Evolutionary conservation across 2,888 invertebrate species (phyloP), one percentile per base, ranked within the genome.

Genomic region (Resseliella maxima): DNA sequence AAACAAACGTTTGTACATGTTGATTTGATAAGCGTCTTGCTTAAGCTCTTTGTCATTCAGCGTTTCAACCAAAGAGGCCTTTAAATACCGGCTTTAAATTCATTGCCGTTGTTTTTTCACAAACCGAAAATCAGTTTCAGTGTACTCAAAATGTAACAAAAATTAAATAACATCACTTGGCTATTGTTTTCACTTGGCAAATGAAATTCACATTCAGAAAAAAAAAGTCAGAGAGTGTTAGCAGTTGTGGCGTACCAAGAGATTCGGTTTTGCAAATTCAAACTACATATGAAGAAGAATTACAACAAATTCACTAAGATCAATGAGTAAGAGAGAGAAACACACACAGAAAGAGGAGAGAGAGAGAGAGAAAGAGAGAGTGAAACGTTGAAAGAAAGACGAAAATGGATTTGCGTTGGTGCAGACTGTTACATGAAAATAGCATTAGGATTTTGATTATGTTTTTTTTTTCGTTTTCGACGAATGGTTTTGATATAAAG

Each of bases 381-480:
- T n/a, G n/a, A n/a, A n/a, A n/a, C 64, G 41, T 41, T n/a, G n/a
- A n/a, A n/a, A n/a, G n/a, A 5, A 8, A 24, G 6, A 21, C 21
- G 36, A 46, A 45, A 46, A 85, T 85, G 41, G 85, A 45, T 46
- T 85, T 85, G 38, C 45, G 46, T 85, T 85, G 31, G 31, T 15
- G 35, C 72, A 46, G 45, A 85, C 85, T 46, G 38, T 46, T 46
- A 85, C 85, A 85, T 46, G 85, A 85, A 85, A 85, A 85, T 31
- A 46, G 85, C 85, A 85, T 85, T 85, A 85, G 85, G 85, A 15
- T 46, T 85, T 85, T 46, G 31, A 85, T 85, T n/a, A n/a, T n/a
- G n/a, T n/a, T n/a, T n/a, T n/a, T n/a, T n/a, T 38, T 72, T 72
- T 72, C 72, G 2, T 35, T 1, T 1, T 31, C 0, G 3, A 24